Conservation (phyloP, 2,797 vertebrate species). For the Melanotaenia parkinsoni region DNA sequence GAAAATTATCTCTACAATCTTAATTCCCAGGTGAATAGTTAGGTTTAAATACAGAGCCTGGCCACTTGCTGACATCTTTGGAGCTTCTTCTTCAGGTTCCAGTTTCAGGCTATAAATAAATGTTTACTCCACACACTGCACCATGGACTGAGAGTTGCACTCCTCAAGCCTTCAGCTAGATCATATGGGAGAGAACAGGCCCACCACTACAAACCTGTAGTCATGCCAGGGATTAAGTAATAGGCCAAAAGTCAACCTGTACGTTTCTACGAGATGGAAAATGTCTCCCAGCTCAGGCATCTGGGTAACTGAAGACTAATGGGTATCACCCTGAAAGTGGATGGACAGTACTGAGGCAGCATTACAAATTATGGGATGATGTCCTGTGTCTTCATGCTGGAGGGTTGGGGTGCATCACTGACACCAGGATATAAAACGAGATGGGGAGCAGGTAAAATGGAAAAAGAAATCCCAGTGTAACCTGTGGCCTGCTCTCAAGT, state of each 20-base stretch:
- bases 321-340: constrained; percentile 40
- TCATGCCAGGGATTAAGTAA: constrained; percentile 60
- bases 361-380: constrained; percentile 49
- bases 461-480: constrained; percentile 40
- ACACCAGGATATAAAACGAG: constrained; percentile 8
- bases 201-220: constrained; percentile 44
- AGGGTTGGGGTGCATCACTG: constrained; percentile 2
- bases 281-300: constrained; percentile 28
- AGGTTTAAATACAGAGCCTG: constrained; percentile 59
- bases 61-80: constrained; percentile 68
- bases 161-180: constrained; percentile 49
- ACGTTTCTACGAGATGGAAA: constrained; percentile 53
- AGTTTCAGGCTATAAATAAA: constrained; percentile 84
- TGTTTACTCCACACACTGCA: constrained; percentile 56
- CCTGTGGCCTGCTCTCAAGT: constrained; percentile 41
- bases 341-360: constrained; percentile 23
- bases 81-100: constrained; percentile 74
- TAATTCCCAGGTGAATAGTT: constrained; percentile 40
- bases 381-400: constrained; percentile 10
- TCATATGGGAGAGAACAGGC: constrained; percentile 51
- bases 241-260: constrained; percentile 62
- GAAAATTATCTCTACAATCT: constrained; percentile 27
- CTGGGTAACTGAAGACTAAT: constrained; percentile 37
- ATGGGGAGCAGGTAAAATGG: constrained; percentile 9
- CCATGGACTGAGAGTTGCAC: constrained; percentile 43